phyloP scores from a whole-genome alignment of 2,888 invertebrate species.

The Aethes cnicana region DNA sequence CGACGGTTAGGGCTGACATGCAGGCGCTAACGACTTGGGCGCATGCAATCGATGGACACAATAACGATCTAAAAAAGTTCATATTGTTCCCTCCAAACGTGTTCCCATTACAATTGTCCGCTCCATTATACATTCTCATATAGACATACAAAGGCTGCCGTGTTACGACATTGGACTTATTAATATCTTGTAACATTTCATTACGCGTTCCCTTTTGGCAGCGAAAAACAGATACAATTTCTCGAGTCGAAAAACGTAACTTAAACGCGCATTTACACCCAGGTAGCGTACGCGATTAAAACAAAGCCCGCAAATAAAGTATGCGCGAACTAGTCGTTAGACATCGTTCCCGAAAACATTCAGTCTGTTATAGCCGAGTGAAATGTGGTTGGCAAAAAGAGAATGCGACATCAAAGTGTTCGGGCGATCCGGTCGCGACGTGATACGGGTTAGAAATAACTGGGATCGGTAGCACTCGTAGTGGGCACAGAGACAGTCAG shows the following conservation, averaged over 20 bases:
- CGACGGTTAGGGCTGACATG: constrained; percentile 16
- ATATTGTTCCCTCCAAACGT: not conserved
- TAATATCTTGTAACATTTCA: not conserved
- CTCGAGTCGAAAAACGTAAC: not conserved
- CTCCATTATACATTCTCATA: no score
- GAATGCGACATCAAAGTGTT: constrained; percentile 77
- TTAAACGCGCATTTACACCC: constrained; percentile 6
- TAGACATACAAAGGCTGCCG: not conserved
- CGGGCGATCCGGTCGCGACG: constrained; percentile 71
- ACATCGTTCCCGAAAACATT: constrained; percentile 75
- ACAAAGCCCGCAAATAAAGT: constrained; percentile 50
- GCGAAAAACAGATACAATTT: not conserved
- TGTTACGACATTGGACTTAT: not conserved
- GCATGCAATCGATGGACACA: constrained; percentile 9
- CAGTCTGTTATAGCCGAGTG: constrained; percentile 56
- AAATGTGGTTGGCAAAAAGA: constrained; percentile 79
- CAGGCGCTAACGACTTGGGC: constrained; percentile 18
- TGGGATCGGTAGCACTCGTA: constrained; percentile 34
- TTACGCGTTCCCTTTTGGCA: not conserved
- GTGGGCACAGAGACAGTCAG: constrained; percentile 20
- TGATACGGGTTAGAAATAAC: constrained; percentile 76
- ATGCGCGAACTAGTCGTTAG: constrained; percentile 49
- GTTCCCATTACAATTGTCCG: not conserved
- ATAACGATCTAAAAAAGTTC: constrained; percentile 15
- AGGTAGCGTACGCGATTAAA: constrained; percentile 31